Base-by-base conservation (phyloP, 2,797 vertebrate species). In the Carduelis carduelis region DNA sequence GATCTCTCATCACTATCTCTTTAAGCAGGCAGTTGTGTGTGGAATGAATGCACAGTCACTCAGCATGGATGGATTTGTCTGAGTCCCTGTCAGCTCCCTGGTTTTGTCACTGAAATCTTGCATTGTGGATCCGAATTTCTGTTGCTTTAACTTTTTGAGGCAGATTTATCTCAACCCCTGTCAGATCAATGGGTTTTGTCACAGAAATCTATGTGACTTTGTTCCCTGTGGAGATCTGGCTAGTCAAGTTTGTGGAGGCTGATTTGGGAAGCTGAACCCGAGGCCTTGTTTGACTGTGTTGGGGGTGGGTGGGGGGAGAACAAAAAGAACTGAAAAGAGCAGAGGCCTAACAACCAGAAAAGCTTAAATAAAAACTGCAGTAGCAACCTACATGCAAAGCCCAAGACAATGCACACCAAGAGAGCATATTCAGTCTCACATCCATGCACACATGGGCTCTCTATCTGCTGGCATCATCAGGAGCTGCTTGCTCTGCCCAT, bases 1-100 rank as follows among this genome's bases (percentile, higher is more conserved):
- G 95, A 96, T 96, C 95, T 94, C 95, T 95, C 94, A 66, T 79
- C 89, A 26, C 93, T 96, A 95, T 97, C 95, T 96, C 77, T 88
- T 94, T 70, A 93, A 88, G 89, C 96, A 96, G 95, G 92, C 93
- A 90, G 95, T 47, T 96, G 89, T 88, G 70, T 87, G 77, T 68
- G 77, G 93, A 96, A 94, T 2, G 80, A 93, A 94, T 95, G 91
- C 93, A 81, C 1, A 94, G 95, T 97, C 92, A 93, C 92, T 96
- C 87, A 72, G 94, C 72, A 37, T 56, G 87, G 94, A 94, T 96
- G 95, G 96, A 97, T 97, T 96, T 96, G 95, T 93, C 94, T 82
- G 92, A 96, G 94, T 94, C 83, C 85, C 89, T 93, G 95, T 96
- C 96, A 96, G 66, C 93, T 95, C 87, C 85, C 85, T 74, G 80